A percentile compares a stretch with the other conserved stretches of the same genome.
phyloP scores from a whole-genome alignment of 2,113 vertebrate species.

The Equus quagga region DNA sequence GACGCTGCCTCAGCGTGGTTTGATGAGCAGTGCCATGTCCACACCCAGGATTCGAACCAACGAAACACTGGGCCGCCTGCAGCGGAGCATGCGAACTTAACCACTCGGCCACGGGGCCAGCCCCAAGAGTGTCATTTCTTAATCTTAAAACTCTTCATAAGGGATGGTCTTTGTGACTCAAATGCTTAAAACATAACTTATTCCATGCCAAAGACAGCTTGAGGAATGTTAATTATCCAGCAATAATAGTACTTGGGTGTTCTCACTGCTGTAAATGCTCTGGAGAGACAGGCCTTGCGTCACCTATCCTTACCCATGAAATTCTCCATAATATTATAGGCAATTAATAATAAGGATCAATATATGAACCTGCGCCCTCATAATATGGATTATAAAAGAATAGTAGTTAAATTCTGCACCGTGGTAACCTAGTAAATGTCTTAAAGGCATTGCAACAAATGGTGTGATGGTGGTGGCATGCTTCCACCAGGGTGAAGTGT shows the following conservation, averaged over 20 bases:
- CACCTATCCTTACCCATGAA: neutral
- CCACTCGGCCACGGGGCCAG: too few species aligned
- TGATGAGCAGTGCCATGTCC: too few species aligned
- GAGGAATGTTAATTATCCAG: neutral
- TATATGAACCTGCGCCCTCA: neutral
- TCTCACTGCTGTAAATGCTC: neutral
- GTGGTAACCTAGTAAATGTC: neutral
- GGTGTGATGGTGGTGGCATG: neutral
- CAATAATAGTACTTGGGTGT: neutral
- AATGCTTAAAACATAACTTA: neutral
- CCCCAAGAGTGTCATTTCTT: neutral
- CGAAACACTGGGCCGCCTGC: too few species aligned
- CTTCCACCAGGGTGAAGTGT: neutral
- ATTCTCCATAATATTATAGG: neutral
- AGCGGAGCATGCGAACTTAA: too few species aligned
- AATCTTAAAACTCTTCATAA: neutral
- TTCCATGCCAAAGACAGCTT: constrained; percentile 9
- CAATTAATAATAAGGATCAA: neutral
- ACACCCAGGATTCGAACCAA: too few species aligned
- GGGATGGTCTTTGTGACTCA: neutral
- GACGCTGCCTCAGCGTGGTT: too few species aligned
- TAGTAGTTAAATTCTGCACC: neutral
- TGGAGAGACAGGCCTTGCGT: neutral
- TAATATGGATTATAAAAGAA: neutral
- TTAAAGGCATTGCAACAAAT: neutral